Conservation (phyloP, 2,888 invertebrate genomes). For the Drosophila anceps region DNA sequence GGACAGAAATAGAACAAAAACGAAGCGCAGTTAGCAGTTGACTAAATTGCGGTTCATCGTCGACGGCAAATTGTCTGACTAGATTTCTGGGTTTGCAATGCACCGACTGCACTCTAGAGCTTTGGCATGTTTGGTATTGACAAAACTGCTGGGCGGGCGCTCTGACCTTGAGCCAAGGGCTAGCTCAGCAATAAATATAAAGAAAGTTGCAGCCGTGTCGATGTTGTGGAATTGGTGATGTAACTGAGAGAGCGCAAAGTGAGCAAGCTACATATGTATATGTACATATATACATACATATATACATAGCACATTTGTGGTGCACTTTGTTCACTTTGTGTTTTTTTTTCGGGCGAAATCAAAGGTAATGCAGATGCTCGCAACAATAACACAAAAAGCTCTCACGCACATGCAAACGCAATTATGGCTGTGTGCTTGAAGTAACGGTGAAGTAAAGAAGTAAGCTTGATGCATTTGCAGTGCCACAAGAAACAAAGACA, state of each 20-base stretch:
- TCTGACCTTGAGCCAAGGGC: constrained; percentile 65
- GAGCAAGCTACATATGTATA: constrained; percentile 28
- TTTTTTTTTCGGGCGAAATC: constrained; percentile 22
- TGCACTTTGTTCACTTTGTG: constrained; percentile 30
- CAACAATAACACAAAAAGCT: constrained; percentile 54
- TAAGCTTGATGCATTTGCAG: constrained; percentile 20
- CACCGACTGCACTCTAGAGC: constrained; percentile 29
- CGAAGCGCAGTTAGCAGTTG: constrained; percentile 60
- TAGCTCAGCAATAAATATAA: constrained; percentile 42
- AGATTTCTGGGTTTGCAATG: constrained; percentile 42
- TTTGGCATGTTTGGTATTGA: constrained; percentile 59
- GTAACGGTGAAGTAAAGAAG: constrained; percentile 15
- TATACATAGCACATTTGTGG: constrained; percentile 6
- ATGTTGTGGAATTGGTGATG: constrained; percentile 42
- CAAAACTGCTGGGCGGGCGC: constrained; percentile 63
- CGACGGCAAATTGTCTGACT: constrained; percentile 32
- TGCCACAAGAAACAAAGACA: constrained; percentile 29
- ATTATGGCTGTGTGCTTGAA: constrained; percentile 47
- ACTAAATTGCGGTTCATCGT: constrained; percentile 53
- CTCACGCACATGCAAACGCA: constrained; percentile 67
- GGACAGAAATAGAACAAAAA: constrained; percentile 60
- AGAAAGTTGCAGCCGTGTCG: constrained; percentile 46
- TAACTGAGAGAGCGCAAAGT: constrained; percentile 45
- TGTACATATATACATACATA: constrained; percentile 12
- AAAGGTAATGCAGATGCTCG: constrained; percentile 50